phyloP scores from a whole-genome alignment of 2,888 invertebrate species.

The Drosophila mettleri region DNA sequence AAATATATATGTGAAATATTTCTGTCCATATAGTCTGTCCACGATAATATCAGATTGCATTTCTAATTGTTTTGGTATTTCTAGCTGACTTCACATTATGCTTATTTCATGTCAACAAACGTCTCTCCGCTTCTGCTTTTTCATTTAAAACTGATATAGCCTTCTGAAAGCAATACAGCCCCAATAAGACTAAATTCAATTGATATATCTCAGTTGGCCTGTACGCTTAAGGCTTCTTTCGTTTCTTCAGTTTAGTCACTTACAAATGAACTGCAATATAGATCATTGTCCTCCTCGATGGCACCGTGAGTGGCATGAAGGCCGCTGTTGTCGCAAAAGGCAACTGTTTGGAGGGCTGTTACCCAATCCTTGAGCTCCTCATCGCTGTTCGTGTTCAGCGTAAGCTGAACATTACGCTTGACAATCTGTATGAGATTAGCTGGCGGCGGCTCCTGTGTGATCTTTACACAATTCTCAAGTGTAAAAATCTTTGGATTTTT shows the following conservation, averaged over 20 bases:
- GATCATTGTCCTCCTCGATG: slow-evolving; percentile 94
- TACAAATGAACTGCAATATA: slow-evolving; percentile 92
- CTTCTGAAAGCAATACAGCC: background rate
- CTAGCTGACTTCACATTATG: too few species aligned
- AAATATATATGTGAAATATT: background rate
- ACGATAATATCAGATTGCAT: too few species aligned
- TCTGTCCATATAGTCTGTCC: background rate
- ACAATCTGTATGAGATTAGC: slow-evolving; percentile 89
- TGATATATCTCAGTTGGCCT: background rate
- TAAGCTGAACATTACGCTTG: slow-evolving; percentile 90
- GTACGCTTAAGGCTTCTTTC: background rate
- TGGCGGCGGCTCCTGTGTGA: slow-evolving; percentile 88
- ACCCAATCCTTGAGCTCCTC: slow-evolving; percentile 92
- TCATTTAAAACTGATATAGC: too few species aligned
- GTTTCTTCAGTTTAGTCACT: slow-evolving; percentile 34
- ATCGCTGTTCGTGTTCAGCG: slow-evolving; percentile 87
- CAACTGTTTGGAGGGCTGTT: slow-evolving; percentile 91
- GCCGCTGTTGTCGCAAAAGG: slow-evolving; percentile 89
- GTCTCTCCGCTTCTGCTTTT: too few species aligned
- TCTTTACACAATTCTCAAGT: slow-evolving; percentile 94
- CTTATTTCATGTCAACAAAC: too few species aligned
- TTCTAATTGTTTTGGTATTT: too few species aligned
- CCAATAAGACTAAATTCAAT: background rate
- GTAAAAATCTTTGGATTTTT: slow-evolving; percentile 91
- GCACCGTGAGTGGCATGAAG: slow-evolving; percentile 82